phyloP scores from a whole-genome alignment of 2,797 vertebrate species.

The Rhadinocentrus ornatus region DNA sequence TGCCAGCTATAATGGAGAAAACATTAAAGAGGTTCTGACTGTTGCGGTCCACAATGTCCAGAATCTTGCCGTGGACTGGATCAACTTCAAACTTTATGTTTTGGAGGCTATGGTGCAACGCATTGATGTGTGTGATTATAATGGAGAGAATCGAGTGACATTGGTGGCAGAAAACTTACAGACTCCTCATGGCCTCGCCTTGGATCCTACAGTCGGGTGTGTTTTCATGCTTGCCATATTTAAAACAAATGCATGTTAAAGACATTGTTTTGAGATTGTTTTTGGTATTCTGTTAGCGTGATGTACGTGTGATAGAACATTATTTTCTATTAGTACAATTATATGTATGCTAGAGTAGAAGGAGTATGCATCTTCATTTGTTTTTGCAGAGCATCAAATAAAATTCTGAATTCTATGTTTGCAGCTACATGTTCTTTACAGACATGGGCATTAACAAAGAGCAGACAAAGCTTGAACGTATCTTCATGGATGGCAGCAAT shows the following conservation, averaged over 20 bases:
- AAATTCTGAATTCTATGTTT: constrained; percentile 7
- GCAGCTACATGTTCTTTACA: constrained; percentile 85
- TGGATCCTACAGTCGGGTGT: constrained; percentile 83
- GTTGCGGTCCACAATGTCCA: constrained; percentile 72
- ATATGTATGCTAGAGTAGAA: background rate
- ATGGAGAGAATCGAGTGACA: constrained; percentile 77
- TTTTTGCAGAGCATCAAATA: background rate
- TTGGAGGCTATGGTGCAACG: constrained; percentile 78
- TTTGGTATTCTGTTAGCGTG: background rate
- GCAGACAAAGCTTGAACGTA: constrained; percentile 78
- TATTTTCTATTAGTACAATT: background rate
- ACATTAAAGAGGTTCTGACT: constrained; percentile 75
- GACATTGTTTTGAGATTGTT: background rate
- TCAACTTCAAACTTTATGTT: constrained; percentile 84
- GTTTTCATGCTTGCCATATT: constrained; percentile 15
- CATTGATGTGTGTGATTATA: constrained; percentile 79
- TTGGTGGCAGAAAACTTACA: constrained; percentile 80
- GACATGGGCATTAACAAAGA: constrained; percentile 66
- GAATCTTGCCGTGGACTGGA: constrained; percentile 83
- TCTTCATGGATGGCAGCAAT: constrained; percentile 84
- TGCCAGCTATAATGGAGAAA: constrained; percentile 68
- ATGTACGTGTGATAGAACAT: background rate
- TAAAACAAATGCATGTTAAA: background rate
- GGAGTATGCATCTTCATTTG: background rate
- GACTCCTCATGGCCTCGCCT: constrained; percentile 76